These are phyloP conservation scores for Halichoerus grypus DNA, from an alignment of 2,113 vertebrate species.

Conservation along the genomic window DNA sequence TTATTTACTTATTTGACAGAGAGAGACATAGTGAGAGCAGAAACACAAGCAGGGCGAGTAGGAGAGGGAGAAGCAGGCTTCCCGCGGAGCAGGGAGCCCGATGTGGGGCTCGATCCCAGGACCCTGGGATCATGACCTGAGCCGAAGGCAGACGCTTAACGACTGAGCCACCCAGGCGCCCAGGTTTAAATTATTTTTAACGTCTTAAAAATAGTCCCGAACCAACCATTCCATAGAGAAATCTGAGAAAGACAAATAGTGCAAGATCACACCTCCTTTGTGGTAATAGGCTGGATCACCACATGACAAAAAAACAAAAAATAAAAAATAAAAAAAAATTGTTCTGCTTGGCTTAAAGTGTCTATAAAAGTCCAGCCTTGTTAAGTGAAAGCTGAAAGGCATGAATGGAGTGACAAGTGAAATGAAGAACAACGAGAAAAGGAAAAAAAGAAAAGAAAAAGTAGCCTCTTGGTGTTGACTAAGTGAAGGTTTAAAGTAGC, in stretches of 20 bases:
- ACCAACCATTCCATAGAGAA: neutral
- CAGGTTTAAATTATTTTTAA: neutral
- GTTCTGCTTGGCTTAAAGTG: neutral
- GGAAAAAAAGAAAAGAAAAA: neutral
- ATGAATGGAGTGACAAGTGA: neutral
- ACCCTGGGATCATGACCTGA: too few species aligned
- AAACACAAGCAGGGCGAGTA: too few species aligned
- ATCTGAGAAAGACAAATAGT: neutral
- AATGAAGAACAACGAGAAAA: neutral
- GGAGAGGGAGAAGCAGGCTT: too few species aligned
- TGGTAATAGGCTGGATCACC: neutral
- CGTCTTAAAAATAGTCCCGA: neutral
- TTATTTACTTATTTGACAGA: too few species aligned
- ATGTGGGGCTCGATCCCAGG: too few species aligned
- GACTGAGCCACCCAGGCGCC: too few species aligned
- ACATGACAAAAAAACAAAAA: neutral
- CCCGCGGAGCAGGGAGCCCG: too few species aligned
- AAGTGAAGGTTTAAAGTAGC: neutral
- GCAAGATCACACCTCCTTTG: neutral
- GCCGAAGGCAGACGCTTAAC: too few species aligned
- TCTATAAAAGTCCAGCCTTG: neutral
- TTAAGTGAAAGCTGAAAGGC: neutral
- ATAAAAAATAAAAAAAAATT: neutral
- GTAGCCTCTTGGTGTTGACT: fast-evolving
- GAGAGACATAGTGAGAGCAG: too few species aligned